Conservation (phyloP, 2,888 invertebrate species). For the Agriotes lineatus region DNA sequence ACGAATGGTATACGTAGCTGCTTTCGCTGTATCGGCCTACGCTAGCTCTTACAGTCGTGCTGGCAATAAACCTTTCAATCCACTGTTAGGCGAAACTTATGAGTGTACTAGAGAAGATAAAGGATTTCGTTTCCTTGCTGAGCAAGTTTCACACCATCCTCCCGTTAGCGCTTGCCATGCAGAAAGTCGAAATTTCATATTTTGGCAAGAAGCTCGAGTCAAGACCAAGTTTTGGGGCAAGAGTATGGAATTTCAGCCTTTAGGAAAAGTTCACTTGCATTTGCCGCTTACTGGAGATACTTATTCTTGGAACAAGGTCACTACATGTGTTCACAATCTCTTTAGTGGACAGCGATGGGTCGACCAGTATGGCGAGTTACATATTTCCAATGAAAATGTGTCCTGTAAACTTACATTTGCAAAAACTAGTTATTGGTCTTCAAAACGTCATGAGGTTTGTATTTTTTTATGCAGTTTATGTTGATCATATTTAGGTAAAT, state of each 20-base stretch:
- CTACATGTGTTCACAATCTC: constrained; percentile 87
- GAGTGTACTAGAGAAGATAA: constrained; percentile 84
- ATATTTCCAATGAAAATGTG: constrained; percentile 75
- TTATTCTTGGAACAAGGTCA: constrained; percentile 85
- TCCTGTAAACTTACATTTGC: constrained; percentile 84
- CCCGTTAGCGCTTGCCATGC: constrained; percentile 87
- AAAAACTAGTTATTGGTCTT: constrained; percentile 85
- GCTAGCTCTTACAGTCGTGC: constrained; percentile 80
- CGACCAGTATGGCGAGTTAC: constrained; percentile 87
- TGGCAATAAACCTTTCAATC: constrained; percentile 89
- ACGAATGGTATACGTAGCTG: constrained; percentile 81
- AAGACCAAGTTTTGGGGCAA: constrained; percentile 93
- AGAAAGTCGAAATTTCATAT: constrained; percentile 80
- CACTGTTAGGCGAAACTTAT: constrained; percentile 85
- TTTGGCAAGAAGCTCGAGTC: constrained; percentile 87
- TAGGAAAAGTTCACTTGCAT: constrained; percentile 76
- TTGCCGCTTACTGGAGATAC: constrained; percentile 75
- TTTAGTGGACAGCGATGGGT: constrained; percentile 88
- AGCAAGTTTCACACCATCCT: constrained; percentile 90
- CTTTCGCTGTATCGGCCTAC: constrained; percentile 86
- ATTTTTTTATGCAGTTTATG: neutral
- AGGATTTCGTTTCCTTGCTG: constrained; percentile 82
- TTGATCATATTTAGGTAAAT: too few relatives aligned
- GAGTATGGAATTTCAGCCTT: constrained; percentile 89
- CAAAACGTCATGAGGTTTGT: constrained; percentile 79